Conservation (phyloP, 1,140 invertebrate genomes). For the Achroia grisella region DNA sequence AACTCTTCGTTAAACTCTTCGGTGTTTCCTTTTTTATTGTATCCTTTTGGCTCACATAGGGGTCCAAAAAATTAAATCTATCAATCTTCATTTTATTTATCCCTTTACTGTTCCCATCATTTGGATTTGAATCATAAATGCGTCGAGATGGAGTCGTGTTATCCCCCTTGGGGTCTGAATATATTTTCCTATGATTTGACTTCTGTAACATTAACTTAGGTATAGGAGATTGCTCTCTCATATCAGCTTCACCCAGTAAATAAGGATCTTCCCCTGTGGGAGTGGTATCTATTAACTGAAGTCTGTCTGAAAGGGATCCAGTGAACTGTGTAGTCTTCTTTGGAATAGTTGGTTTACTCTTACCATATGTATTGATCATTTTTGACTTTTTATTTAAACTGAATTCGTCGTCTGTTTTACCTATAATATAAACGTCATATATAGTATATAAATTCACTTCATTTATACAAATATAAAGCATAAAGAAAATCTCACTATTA, state of each 20-base stretch:
- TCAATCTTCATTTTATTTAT: conserved; percentile 16
- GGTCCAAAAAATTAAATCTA: conserved; percentile 17
- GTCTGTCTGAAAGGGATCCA: conserved; percentile 47
- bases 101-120: conserved; percentile 16
- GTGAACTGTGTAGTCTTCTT: conserved; percentile 36
- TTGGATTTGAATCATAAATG: conserved; percentile 30
- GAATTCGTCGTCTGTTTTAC: conserved; percentile 27
- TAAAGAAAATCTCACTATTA: conserved; percentile 22
- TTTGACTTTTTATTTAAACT: conserved; percentile 58
- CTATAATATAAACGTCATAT: conserved; percentile 6
- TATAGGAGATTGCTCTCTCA: conserved; percentile 59
- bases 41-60: conserved; percentile 18
- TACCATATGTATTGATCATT: conserved; percentile 52
- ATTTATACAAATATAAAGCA: neutral
- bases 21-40: conserved; percentile 24
- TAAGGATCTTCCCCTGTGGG: conserved; percentile 62
- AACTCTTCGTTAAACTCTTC: conserved; percentile 12
- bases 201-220: conserved; percentile 61
- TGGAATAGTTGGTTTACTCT: conserved; percentile 24
- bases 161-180: conserved; percentile 13
- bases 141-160: conserved; percentile 19
- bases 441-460: neutral
- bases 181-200: conserved; percentile 45
- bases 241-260: conserved; percentile 54
- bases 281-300: conserved; percentile 55